Percentiles rank a stretch among this genome's conserved stretches.
phyloP scores from a whole-genome alignment of 1,140 invertebrate species.

The Drosophila neocordata region DNA sequence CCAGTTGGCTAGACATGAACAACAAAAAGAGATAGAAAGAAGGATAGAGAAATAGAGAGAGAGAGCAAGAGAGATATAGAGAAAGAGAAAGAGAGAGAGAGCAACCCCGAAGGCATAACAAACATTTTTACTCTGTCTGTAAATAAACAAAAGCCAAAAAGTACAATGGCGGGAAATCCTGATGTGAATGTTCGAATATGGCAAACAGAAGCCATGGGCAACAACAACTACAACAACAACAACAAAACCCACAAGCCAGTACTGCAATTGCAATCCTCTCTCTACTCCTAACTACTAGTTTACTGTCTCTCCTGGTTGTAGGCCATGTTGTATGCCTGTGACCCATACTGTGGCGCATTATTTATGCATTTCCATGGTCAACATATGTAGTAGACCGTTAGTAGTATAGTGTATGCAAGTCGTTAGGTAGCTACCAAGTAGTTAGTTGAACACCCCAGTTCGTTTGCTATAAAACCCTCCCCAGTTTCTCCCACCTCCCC shows the following conservation, averaged over 20 bases:
- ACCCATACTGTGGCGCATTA: constrained; percentile 74
- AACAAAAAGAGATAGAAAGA: constrained; percentile 33
- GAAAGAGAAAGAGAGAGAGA: constrained; percentile 22
- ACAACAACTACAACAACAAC: constrained; percentile 22
- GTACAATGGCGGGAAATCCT: constrained; percentile 79
- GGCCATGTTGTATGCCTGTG: constrained; percentile 54
- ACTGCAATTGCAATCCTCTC: constrained; percentile 28
- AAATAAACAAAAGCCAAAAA: constrained; percentile 80
- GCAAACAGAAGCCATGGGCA: constrained; percentile 62
- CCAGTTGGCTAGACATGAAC: constrained; percentile 34
- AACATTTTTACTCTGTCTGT: constrained; percentile 79
- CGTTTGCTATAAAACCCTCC: not conserved
- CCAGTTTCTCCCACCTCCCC: not conserved
- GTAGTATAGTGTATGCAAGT: constrained; percentile 53
- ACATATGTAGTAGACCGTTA: constrained; percentile 65
- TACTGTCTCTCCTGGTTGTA: constrained; percentile 63
- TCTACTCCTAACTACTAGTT: constrained; percentile 33
- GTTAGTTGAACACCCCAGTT: constrained; percentile 48
- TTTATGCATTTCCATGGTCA: constrained; percentile 81
- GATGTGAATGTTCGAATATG: constrained; percentile 80
- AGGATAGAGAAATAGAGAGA: constrained; percentile 23
- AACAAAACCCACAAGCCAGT: constrained; percentile 17
- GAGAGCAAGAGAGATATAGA: constrained; percentile 9
- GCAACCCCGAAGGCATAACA: constrained; percentile 54
- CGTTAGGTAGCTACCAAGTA: constrained; percentile 76